These are phyloP conservation scores for Borostomias antarcticus DNA, from an alignment of 2,797 vertebrate genomes.

Conservation along the genomic window DNA sequence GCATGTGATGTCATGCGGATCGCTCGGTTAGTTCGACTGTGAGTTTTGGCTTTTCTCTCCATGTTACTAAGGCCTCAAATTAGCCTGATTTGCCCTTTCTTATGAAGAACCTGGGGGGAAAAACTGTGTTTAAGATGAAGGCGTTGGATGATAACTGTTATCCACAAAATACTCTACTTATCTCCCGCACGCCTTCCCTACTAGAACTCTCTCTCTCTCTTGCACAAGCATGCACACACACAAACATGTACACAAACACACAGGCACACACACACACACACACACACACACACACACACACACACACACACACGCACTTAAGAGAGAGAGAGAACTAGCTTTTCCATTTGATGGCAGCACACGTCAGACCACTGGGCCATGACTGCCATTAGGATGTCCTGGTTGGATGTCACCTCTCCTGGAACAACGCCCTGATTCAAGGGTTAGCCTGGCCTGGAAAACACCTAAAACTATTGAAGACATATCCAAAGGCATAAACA, in stretches of 20 bases:
- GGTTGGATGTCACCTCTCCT: constrained; percentile 66
- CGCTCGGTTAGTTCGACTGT: not conserved
- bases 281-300: constrained; percentile 18
- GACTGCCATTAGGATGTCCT: constrained; percentile 66
- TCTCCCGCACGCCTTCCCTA: too few relatives aligned
- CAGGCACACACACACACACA: constrained; percentile 2
- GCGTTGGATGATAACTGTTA: too few relatives aligned
- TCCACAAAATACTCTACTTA: too few relatives aligned
- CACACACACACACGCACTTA: not conserved
- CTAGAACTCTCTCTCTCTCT: too few relatives aligned
- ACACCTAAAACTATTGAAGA: not conserved
- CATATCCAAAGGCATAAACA: too few relatives aligned
- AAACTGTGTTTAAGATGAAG: not conserved
- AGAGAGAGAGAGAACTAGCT: too few relatives aligned
- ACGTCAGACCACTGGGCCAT: constrained; percentile 49
- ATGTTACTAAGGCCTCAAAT: not conserved
- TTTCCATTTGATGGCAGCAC: constrained; percentile 26
- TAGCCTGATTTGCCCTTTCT: not conserved
- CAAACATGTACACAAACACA: not conserved
- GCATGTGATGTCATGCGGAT: not conserved
- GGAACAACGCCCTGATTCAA: constrained; percentile 54
- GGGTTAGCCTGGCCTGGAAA: not conserved
- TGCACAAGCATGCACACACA: too few relatives aligned
- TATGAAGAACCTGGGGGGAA: not conserved
- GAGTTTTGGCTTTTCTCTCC: not conserved